A percentile compares a stretch with the other conserved stretches of the same genome.
These are phyloP conservation scores for Alexandromys fortis DNA, from an alignment of 2,113 vertebrate genomes.

Conservation along the genomic window DNA sequence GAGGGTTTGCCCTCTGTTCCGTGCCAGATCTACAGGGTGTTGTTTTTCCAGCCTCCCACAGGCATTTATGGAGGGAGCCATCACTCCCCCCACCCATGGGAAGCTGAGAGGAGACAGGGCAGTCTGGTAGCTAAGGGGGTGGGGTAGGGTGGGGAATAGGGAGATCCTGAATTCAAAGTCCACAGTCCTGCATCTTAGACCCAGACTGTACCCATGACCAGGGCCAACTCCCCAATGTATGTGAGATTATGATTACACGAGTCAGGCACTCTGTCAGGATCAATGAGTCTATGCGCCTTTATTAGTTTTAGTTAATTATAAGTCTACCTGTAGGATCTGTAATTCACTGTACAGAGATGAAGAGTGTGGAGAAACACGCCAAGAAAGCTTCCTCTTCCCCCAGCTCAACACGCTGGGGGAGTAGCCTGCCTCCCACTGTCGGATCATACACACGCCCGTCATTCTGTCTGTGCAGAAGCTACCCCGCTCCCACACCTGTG, in stretches of 20 bases:
- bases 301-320: slow-evolving; percentile 16
- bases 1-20: not conserved
- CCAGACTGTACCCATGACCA: not conserved
- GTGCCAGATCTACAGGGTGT: not conserved
- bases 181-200: not conserved
- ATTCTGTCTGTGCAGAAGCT: not conserved
- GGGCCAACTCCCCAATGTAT: not conserved
- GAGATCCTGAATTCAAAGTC: not conserved
- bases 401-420: not conserved
- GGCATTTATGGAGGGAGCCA: not conserved
- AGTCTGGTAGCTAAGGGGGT: not conserved
- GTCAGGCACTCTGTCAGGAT: slow-evolving; percentile 27
- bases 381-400: not conserved
- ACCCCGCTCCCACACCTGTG: not conserved
- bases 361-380: not conserved
- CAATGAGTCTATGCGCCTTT: not conserved
- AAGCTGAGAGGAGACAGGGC: not conserved
- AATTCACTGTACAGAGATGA: not conserved
- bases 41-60: not conserved
- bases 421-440: not conserved
- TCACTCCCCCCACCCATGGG: not conserved
- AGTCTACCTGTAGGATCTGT: not conserved
- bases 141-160: not conserved
- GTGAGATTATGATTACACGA: slow-evolving; percentile 40
- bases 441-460: not conserved